phyloP scores from a whole-genome alignment of 2,797 vertebrate species.

The Urophycis tenuis region DNA sequence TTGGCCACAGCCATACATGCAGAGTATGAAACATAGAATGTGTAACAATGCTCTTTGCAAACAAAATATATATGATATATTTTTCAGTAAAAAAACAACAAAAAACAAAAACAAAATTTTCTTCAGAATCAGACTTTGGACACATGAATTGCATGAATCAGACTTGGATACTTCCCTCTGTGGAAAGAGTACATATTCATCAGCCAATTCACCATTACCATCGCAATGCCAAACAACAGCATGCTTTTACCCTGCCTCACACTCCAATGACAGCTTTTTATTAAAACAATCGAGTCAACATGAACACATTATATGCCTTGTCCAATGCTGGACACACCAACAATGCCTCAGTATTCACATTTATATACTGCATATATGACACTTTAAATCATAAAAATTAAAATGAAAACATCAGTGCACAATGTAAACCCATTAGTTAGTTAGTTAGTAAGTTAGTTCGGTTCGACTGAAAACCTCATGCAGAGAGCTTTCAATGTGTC shows the following conservation, averaged over 20 bases:
- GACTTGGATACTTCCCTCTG: conserved; percentile 17
- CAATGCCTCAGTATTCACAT: conserved; percentile 11
- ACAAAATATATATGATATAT: conserved; percentile 6
- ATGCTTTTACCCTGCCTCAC: conserved; percentile 61
- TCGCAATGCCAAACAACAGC: conserved; percentile 34
- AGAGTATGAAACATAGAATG: conserved; percentile 35
- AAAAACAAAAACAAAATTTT: conserved; percentile 15
- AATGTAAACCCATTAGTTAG: conserved; percentile 26
- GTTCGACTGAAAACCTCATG: conserved; percentile 57
- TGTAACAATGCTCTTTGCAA: conserved; percentile 23
- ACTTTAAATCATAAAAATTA: conserved; percentile 46
- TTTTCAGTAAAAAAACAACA: conserved; percentile 18
- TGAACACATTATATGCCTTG: conserved; percentile 27
- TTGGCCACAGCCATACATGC: conserved; percentile 39
- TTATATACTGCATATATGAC: conserved; percentile 41
- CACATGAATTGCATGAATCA: conserved; percentile 7
- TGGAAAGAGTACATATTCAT: conserved; percentile 13
- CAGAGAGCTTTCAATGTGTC: conserved; percentile 61
- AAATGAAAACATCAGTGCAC: conserved; percentile 46
- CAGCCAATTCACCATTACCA: conserved; percentile 7
- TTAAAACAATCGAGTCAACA: conserved; percentile 51
- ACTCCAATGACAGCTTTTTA: conserved; percentile 47
- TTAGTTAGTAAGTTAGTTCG: conserved; percentile 10
- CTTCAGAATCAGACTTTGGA: conserved; percentile 10
- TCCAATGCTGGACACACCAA: conserved; percentile 29